Evolutionary conservation across 2,797 vertebrate species (phyloP), one percentile per base, ranked within the genome.

Genomic region (Coreius guichenoti): DNA sequence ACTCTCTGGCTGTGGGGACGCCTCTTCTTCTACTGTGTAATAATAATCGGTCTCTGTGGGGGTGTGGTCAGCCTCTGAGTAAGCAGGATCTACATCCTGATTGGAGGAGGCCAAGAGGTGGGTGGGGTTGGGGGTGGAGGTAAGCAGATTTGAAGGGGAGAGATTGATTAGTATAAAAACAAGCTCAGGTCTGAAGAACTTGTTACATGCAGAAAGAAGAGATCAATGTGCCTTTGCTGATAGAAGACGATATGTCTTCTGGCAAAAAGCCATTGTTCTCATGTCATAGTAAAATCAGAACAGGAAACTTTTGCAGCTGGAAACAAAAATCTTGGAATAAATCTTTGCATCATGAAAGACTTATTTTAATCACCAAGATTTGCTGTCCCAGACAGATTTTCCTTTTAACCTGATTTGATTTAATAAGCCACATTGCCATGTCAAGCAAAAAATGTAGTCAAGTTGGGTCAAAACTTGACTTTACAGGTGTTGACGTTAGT

Each of bases 1-100:
- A 94, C 91, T 93, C 78, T 95, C 95, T 88, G 95, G 92, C 86
- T 91, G 85, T 87, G 89, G 92, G 54, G 88, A 88, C 89, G 91
- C 91, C 93, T 94, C 94, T 92, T 95, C 95, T 84, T 90, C 87
- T 89, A 91, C 84, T 76, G 88, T 87, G 86, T 95, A 95, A 94
- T 91, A 95, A 95, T 96, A 95, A 92, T 95, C 95, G 87, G 90
- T 92, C 93, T 95, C 95, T 92, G 94, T 93, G 93, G 94, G 90
- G 94, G 94, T 94, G 95, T 93, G 94, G 92, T 93, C 95, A 95
- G 94, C 93, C 92, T 96, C 95, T 90, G 93, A 92, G 91, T 94
- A 92, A 90, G 94, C 93, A 93, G 94, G 93, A 89, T 94, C 93
- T 95, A 95, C 92, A 89, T 96, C 95, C 95, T 96, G 94, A 95